Evolutionary conservation across 2,888 invertebrate species (phyloP), one percentile per base, ranked within the genome.

Genomic region (Megaustenia siamemsis): DNA sequence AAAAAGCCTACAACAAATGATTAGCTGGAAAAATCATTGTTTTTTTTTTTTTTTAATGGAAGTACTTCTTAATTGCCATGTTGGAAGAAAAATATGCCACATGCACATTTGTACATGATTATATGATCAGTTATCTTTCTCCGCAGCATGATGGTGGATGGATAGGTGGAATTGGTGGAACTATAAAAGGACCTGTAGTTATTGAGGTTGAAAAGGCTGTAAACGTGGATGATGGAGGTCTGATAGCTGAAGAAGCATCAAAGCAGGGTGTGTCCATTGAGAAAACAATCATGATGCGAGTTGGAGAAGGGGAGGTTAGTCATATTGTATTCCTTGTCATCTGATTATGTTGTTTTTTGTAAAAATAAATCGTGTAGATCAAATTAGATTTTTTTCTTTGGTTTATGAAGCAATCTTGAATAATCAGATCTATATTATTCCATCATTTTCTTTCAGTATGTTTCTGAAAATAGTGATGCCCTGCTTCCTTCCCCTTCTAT

Each of bases 401-500:
- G 10, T 28, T 63, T 63, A 4, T 12, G 12, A 45, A 45, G n/a
- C 45, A 10, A 4, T 5, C 4, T 56, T 56, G n/a, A 56, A 56
- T 56, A 4, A 56, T 56, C 56, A 21, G 18, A 56, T n/a, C 24
- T 4, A 56, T 56, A 21, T 56, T 18, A 12, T 5, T 66, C 15
- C n/a, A 4, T 32, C 35, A 49, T 60, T 28, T 60, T 73, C 40
- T 35, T 35, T 6, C 86, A 91, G 91, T 88, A 90, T 82, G 88
- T 91, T 28, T 84, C 83, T n/a, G 89, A 88, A 71, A 89, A 89
- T 81, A 88, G 88, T 21, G 90, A 90, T 77, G 90, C 90, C 24
- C 87, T 91, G 12, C 89, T 93, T 35, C 93, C 93, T n/a, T 90
- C 91, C 6, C 93, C 93, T 28, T 88, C 91, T 60, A 92, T 93